Percentiles rank a stretch among this genome's conserved stretches.
Evolutionary conservation across 2,888 invertebrate species (phyloP).

Genomic region (Coelogynopora nodosa): DNA sequence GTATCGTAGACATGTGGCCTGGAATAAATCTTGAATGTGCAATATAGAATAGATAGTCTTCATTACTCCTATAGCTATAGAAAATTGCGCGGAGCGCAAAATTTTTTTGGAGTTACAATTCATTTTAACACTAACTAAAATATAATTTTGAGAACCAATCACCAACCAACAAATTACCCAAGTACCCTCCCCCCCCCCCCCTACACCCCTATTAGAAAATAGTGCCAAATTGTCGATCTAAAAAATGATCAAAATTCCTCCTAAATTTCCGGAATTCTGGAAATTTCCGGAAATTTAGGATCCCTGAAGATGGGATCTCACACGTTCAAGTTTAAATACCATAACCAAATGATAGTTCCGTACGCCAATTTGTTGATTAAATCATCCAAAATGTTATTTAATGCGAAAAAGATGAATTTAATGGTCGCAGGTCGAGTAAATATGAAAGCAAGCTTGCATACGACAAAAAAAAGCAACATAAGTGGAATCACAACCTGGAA

Average conservation of each 20-base stretch:
- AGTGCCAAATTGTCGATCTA: neutral
- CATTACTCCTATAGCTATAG: conserved; percentile 28
- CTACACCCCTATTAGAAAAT: neutral
- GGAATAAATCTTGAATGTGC: conserved; percentile 27
- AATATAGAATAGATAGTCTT: conserved; percentile 31
- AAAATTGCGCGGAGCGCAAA: conserved; percentile 31
- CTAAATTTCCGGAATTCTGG: neutral
- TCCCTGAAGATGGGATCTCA: neutral
- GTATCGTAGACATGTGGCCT: conserved; percentile 31
- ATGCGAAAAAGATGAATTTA: too few species aligned
- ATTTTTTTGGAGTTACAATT: neutral
- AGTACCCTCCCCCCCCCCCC: neutral
- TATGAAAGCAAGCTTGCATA: too few species aligned
- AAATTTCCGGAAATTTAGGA: neutral
- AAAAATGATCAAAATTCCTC: neutral
- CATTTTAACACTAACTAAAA: neutral
- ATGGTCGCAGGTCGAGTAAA: too few species aligned
- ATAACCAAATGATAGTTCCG: neutral
- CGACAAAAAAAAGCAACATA: too few species aligned
- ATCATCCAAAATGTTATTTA: too few species aligned
- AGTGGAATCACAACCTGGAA: too few species aligned
- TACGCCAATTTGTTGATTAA: neutral
- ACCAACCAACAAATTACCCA: neutral
- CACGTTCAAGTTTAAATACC: neutral
- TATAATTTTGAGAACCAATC: neutral